Conservation (phyloP, 2,797 vertebrate genomes). For the Antrozous pallidus region DNA sequence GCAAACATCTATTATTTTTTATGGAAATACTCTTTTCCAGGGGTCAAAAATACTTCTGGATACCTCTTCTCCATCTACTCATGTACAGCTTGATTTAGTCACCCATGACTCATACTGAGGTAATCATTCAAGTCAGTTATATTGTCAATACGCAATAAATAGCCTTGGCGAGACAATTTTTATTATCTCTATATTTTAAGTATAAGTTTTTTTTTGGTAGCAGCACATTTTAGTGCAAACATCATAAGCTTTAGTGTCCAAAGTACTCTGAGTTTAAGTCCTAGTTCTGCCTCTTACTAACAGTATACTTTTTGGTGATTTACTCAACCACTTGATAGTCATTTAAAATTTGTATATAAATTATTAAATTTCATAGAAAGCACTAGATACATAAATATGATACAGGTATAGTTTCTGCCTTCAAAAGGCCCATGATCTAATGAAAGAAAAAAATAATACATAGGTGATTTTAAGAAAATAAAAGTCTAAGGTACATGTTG, state of each 20-base stretch:
- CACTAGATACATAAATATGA: neutral
- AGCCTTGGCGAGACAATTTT: neutral
- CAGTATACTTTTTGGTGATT: neutral
- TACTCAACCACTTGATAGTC: neutral
- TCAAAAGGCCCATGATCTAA: neutral
- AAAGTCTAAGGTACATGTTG: neutral
- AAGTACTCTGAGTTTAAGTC: neutral
- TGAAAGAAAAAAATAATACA: neutral
- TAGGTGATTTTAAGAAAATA: conserved; percentile 7
- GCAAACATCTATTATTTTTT: neutral
- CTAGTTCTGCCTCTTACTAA: neutral
- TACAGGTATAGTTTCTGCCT: neutral
- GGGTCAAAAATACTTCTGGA: neutral
- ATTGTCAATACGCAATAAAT: neutral
- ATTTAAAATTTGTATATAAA: neutral
- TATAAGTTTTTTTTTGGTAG: neutral
- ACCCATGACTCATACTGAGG: neutral
- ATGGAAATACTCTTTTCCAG: neutral
- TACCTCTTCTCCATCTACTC: neutral
- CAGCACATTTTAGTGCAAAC: neutral
- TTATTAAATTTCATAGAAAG: neutral
- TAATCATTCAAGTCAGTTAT: neutral
- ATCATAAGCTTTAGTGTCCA: neutral
- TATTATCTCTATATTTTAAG: neutral
- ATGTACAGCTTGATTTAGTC: neutral